These are phyloP conservation scores for Epiblema foenella DNA, from an alignment of 2,888 invertebrate genomes.

Conservation along the genomic window DNA sequence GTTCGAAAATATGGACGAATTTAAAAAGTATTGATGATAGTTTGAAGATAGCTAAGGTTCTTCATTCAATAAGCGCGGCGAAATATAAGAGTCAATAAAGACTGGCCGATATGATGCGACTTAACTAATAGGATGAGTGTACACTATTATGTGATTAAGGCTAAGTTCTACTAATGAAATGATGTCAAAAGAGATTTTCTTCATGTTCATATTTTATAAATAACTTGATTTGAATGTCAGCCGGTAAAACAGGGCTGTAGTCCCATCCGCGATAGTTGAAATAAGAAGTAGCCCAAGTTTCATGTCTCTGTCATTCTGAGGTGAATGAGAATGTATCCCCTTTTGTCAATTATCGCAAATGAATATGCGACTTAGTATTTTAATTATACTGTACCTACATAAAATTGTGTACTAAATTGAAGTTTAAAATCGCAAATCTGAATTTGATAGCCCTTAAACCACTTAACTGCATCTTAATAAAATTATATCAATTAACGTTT, in stretches of 20 bases:
- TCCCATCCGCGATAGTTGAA: background rate
- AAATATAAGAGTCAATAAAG: background rate
- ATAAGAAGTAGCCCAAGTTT: background rate
- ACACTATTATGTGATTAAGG: too few species aligned
- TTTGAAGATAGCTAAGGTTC: slow-evolving; percentile 16
- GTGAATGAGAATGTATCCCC: background rate
- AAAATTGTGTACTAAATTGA: background rate
- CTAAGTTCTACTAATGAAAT: too few species aligned
- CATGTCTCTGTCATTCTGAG: background rate
- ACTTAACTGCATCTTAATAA: slow-evolving; percentile 24
- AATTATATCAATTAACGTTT: slow-evolving; percentile 39
- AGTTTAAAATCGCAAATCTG: background rate
- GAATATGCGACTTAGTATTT: background rate
- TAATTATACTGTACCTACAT: background rate
- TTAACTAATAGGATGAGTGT: background rate
- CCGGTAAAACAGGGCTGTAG: background rate
- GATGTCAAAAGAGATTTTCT: too few species aligned
- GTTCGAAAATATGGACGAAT: slow-evolving; percentile 48
- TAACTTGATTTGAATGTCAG: too few species aligned
- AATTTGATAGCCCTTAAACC: background rate
- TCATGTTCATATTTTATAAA: too few species aligned
- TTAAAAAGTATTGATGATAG: slow-evolving; percentile 45
- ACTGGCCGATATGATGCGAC: background rate
- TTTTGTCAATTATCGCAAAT: too few species aligned
- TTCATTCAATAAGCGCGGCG: background rate